Percentiles rank a stretch among this genome's conserved stretches.
phyloP scores from a whole-genome alignment of 2,797 vertebrate species.

The Falco biarmicus region DNA sequence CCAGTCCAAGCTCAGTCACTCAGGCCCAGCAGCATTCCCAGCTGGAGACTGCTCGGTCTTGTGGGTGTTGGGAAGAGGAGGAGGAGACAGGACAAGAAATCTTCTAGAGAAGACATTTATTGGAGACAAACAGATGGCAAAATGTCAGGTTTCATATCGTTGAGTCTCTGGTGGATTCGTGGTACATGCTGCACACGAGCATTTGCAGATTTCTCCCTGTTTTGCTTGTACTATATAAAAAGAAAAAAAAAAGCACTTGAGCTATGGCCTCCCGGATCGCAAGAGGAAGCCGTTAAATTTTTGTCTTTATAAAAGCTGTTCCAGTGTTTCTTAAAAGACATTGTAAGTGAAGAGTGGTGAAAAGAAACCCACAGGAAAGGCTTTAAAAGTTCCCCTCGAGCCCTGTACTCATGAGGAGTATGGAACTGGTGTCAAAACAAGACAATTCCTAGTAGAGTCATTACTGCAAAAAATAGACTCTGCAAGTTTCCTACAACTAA shows the following conservation, averaged over 20 bases:
- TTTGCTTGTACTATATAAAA: not conserved
- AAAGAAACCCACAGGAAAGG: not conserved
- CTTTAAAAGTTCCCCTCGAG: not conserved
- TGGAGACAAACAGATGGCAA: not conserved
- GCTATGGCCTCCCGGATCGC: not conserved
- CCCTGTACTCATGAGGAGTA: not conserved
- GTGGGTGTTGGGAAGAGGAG: not conserved
- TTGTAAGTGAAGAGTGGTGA: not conserved
- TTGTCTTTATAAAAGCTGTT: not conserved
- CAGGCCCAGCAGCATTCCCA: not conserved
- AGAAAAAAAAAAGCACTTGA: not conserved
- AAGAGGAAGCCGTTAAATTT: not conserved
- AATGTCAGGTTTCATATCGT: not conserved
- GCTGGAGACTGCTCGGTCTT: rapidly evolving
- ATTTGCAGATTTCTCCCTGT: not conserved
- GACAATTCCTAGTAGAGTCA: not conserved
- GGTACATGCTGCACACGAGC: not conserved
- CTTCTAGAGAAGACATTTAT: not conserved
- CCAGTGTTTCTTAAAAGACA: not conserved
- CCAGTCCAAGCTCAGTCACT: not conserved
- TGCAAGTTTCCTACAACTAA: not conserved
- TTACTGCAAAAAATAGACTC: not conserved
- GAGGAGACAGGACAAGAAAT: not conserved
- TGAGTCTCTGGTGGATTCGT: not conserved
- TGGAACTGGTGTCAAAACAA: constrained; percentile 5